Conservation (phyloP, 2,888 invertebrate species). For the Thera obeliscata region DNA sequence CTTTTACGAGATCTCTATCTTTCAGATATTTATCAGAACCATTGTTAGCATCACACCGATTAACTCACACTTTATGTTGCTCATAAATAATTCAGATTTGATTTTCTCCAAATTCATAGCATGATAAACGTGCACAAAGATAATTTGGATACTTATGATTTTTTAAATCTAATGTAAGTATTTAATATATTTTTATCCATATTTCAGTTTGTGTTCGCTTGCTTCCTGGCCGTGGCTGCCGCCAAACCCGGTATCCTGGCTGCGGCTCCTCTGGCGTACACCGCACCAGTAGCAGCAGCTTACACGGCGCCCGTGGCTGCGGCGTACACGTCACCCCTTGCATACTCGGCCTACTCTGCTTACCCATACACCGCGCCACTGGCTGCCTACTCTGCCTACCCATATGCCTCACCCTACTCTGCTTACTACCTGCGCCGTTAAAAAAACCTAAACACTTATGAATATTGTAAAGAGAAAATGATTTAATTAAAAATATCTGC, state of each 20-base stretch:
- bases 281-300: constrained; percentile 57
- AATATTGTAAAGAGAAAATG: not conserved
- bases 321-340: constrained; percentile 60
- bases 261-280: constrained; percentile 61
- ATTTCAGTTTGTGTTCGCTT: constrained; percentile 74
- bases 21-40: too few species aligned
- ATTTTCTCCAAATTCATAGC: too few species aligned
- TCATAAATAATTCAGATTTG: too few species aligned
- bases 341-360: constrained; percentile 59
- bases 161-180: too few species aligned
- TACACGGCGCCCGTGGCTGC: constrained; percentile 51
- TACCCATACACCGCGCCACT: constrained; percentile 55
- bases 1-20: too few species aligned
- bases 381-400: constrained; percentile 57
- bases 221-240: constrained; percentile 76
- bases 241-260: constrained; percentile 71
- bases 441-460: not conserved
- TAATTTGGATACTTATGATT: too few species aligned
- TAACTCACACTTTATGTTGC: too few species aligned
- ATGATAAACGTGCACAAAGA: too few species aligned
- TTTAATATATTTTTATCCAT: not conserved
- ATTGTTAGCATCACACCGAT: too few species aligned
- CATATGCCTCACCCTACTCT: constrained; percentile 57
- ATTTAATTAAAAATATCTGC: not conserved
- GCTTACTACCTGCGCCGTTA: constrained; percentile 46